These are phyloP conservation scores for Siniperca knerii DNA, from an alignment of 2,113 vertebrate species.

Conservation along the genomic window DNA sequence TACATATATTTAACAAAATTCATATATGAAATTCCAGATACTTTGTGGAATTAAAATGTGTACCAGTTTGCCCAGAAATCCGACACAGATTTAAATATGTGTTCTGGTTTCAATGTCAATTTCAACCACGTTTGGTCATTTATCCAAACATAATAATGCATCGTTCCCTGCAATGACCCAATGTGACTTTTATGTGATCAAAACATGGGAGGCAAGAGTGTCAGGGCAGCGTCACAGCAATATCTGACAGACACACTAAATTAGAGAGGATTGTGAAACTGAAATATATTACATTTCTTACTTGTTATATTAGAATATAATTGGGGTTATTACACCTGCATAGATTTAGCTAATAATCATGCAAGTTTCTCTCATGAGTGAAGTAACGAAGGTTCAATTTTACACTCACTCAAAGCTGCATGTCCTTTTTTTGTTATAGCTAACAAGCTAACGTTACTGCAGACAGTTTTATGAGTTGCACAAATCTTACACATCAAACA, in stretches of 20 bases:
- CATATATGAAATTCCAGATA: neutral
- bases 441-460: neutral
- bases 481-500: neutral
- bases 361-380: neutral
- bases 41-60: neutral
- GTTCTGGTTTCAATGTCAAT: too few relatives aligned
- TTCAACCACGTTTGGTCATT: neutral
- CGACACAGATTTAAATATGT: neutral
- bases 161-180: neutral
- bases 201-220: neutral
- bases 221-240: neutral
- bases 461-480: neutral
- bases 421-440: neutral
- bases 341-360: neutral
- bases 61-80: too few relatives aligned
- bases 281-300: neutral
- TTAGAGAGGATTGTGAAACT: neutral
- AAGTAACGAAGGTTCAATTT: neutral
- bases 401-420: neutral
- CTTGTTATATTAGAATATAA: neutral
- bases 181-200: neutral
- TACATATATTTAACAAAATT: neutral
- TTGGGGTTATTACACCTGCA: neutral
- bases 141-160: neutral
- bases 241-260: neutral